These are phyloP conservation scores for Mesembrinibis cayennensis DNA, from an alignment of 2,113 vertebrate genomes.

Conservation along the genomic window DNA sequence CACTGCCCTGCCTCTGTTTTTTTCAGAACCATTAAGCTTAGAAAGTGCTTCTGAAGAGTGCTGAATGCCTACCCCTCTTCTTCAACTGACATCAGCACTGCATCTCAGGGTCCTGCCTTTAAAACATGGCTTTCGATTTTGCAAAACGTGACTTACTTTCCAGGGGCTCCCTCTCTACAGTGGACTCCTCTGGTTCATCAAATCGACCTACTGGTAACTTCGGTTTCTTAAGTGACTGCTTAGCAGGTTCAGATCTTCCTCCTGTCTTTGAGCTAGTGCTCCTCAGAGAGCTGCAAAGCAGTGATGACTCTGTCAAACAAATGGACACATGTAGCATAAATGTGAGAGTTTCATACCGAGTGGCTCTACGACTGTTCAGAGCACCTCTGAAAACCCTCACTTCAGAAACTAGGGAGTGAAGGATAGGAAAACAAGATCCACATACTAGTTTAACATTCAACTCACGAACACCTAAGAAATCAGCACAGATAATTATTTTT, in stretches of 20 bases:
- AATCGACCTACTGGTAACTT: constrained; percentile 89
- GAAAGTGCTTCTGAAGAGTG: not conserved
- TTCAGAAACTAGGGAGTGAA: not conserved
- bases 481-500: constrained; percentile 1
- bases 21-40: not conserved
- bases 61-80: not conserved
- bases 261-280: constrained; percentile 53
- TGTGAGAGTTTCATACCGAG: not conserved
- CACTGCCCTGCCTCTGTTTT: not conserved
- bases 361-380: not conserved
- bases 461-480: not conserved
- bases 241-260: constrained; percentile 56
- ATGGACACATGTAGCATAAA: accelerated
- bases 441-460: not conserved
- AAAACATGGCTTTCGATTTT: not conserved
- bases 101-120: not conserved
- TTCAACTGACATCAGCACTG: not conserved
- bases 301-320: constrained; percentile 44
- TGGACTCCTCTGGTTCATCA: constrained; percentile 80
- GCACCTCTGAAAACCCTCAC: not conserved
- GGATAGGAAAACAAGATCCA: not conserved
- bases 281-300: constrained; percentile 52
- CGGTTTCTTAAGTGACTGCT: constrained; percentile 81
- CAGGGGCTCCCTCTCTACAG: constrained; percentile 77
- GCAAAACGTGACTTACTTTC: constrained; percentile 79